Conservation (phyloP, 2,797 vertebrate species). For the Microctenopoma lineatum region DNA sequence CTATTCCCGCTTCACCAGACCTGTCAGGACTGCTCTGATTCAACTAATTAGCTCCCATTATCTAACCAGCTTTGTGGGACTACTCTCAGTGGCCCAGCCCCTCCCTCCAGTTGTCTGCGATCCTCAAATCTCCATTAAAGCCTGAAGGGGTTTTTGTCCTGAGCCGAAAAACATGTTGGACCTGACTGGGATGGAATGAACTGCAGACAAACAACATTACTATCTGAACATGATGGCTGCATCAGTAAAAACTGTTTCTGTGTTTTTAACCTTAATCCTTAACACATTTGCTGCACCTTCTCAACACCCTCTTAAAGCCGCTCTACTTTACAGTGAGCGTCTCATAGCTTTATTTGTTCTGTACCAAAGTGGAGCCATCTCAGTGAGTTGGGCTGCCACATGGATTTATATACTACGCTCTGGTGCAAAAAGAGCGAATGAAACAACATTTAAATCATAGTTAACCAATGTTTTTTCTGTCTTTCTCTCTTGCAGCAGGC, state of each 20-base stretch:
- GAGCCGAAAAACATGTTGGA: conserved; percentile 65
- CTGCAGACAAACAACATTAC: conserved; percentile 10
- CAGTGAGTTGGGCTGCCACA: no score
- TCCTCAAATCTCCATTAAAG: conserved; percentile 59
- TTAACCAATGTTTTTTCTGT: conserved; percentile 13
- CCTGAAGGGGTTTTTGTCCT: conserved; percentile 52
- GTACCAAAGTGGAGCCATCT: neutral
- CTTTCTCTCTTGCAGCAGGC: conserved; percentile 65
- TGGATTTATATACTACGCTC: neutral
- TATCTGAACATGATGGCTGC: conserved; percentile 7
- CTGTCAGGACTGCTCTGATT: conserved; percentile 74
- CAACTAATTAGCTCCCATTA: conserved; percentile 74
- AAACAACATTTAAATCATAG: neutral
- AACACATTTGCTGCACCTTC: neutral
- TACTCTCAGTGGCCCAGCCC: conserved; percentile 55
- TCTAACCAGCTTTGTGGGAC: conserved; percentile 61
- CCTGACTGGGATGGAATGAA: conserved; percentile 34
- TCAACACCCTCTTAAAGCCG: neutral
- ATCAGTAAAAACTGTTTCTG: neutral
- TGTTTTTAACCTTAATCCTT: conserved; percentile 5
- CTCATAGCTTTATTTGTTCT: neutral
- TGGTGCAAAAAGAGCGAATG: neutral
- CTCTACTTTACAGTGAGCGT: neutral
- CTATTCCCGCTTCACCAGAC: conserved; percentile 75
- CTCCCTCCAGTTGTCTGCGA: conserved; percentile 28